Base-by-base conservation (phyloP, 2,888 invertebrate species). In the Lepetodrilus schrolli region DNA sequence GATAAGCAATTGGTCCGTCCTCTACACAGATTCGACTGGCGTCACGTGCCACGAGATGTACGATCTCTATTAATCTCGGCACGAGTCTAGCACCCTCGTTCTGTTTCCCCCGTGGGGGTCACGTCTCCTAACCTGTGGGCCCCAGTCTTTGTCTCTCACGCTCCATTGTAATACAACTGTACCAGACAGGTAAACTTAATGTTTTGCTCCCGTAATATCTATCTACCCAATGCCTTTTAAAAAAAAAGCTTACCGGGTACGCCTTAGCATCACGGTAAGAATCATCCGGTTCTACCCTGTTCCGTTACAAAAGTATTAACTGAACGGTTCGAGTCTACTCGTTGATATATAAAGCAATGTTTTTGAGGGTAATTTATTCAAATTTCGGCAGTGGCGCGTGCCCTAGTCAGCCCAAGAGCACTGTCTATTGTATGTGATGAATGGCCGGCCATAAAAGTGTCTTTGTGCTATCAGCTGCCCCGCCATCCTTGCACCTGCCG, bases 401-500 rank as follows among this genome's bases (percentile, higher is more conserved):
- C 72, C 72, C 70, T 65, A 26, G 51, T 75, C 68, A 75, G 68
- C 50, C 37, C 47, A 38, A 36, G 66, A 50, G 47, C 49, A 48
- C 20, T 20, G 23, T 43, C 68, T 69, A 65, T 72, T 72, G 74
- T 66, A 13, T 23, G 49, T 43, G 49, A 50, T 73, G 66, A 68
- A 68, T 50, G 30, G 68, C 17, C 20, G 43, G 21, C 36, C 74
- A 69, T 51, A 66, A 74, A 71, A 34, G 70, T 70, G 69, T 69
- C 74, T 74, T 74, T 77, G 77, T 77, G 65, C 37, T 37, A 49
- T 74, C 77, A 77, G 77, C 77, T 77, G 77, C 70, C 58, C 51
- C 34, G 36, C n/a, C 65, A 21, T 34, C 23, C 48, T 30, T 37
- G 74, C 76, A 76, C 76, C 76, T 76, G 74, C 74, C 73, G 17